These are phyloP conservation scores for Sebastes paucispinis DNA, from an alignment of 2,797 vertebrate genomes.

Conservation along the genomic window DNA sequence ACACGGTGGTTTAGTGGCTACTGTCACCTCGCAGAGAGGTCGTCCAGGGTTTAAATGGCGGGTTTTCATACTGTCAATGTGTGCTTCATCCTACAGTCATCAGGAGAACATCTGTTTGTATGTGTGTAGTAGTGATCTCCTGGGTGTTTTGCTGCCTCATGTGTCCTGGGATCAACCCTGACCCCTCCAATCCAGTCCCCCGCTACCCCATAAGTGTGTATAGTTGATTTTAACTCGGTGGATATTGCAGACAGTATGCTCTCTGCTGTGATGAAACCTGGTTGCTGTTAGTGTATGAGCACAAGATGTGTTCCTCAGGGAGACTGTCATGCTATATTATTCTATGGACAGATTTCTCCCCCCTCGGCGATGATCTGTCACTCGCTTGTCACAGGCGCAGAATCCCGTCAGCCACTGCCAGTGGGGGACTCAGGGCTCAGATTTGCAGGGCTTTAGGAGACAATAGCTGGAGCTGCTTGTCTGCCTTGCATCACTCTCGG, in stretches of 20 bases:
- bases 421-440: conserved; percentile 45
- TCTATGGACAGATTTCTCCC: conserved; percentile 52
- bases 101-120: neutral
- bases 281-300: conserved; percentile 30
- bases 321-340: conserved; percentile 60
- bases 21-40: neutral
- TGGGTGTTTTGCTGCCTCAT: neutral
- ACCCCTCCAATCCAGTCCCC: neutral
- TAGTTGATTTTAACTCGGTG: conserved; percentile 1
- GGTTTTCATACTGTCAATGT: neutral
- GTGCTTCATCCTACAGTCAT: neutral
- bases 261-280: conserved; percentile 27
- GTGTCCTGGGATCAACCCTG: neutral
- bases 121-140: neutral
- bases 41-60: neutral
- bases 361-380: conserved; percentile 63
- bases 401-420: conserved; percentile 60
- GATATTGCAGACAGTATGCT: conserved; percentile 5
- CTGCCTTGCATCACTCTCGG: conserved; percentile 53
- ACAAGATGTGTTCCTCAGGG: conserved; percentile 47
- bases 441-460: conserved; percentile 68
- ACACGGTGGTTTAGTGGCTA: neutral
- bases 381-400: conserved; percentile 56
- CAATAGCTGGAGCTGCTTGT: conserved; percentile 59
- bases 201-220: neutral